phyloP scores from a whole-genome alignment of 2,888 invertebrate species.

The Dolomedes plantarius region DNA sequence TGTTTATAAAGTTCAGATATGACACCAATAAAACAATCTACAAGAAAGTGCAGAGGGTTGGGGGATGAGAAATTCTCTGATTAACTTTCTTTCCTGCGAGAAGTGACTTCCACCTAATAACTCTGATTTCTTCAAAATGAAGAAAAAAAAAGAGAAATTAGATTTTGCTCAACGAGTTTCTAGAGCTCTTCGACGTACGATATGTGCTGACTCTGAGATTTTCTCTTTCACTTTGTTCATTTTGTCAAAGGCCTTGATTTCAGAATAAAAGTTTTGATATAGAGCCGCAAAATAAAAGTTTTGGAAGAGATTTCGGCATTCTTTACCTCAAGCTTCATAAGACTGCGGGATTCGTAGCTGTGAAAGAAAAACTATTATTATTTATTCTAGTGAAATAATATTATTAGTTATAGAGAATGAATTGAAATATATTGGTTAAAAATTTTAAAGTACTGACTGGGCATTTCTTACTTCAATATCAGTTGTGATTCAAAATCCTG shows the following conservation, averaged over 20 bases:
- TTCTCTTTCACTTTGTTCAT: not conserved
- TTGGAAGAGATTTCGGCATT: too few relatives aligned
- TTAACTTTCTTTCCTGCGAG: not conserved
- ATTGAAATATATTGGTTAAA: too few relatives aligned
- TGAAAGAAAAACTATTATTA: too few relatives aligned
- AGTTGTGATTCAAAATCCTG: too few relatives aligned
- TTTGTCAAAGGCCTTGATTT: not conserved
- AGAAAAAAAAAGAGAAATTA: conserved; percentile 1
- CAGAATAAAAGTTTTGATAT: not conserved
- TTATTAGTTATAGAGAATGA: too few relatives aligned
- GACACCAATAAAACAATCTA: not conserved
- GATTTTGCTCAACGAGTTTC: not conserved
- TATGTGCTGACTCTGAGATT: not conserved
- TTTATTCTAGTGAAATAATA: too few relatives aligned
- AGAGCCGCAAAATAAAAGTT: not conserved
- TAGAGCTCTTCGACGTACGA: not conserved
- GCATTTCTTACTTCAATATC: too few relatives aligned
- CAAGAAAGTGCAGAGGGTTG: too few relatives aligned
- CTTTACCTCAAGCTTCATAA: too few relatives aligned
- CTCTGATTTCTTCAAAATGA: not conserved
- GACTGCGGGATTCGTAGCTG: too few relatives aligned
- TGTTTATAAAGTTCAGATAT: not conserved
- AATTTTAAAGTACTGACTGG: too few relatives aligned
- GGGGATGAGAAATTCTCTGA: not conserved
- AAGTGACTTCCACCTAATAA: conserved; percentile 1